Base-by-base conservation (phyloP, 2,888 invertebrate genomes). In the Himalopsyche japonica region DNA sequence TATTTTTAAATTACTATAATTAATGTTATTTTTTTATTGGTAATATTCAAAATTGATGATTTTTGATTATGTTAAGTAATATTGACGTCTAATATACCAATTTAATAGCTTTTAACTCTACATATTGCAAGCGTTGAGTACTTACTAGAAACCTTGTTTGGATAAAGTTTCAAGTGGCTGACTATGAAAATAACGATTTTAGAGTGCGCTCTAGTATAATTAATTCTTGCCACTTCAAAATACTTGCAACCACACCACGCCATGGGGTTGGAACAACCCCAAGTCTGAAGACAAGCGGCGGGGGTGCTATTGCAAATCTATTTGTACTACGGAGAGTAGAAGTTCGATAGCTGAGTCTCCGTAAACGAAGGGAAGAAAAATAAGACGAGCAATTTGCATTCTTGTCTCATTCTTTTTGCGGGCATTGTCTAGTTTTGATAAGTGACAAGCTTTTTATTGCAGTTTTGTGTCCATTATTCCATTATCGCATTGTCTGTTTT, bases 271-370 rank as follows among this genome's bases (percentile, higher is more conserved):
- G 24, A 32, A 43, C 80, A 20, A 32, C 64, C 80, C 80, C 37
- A 32, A n/a, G 32, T 27, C 48, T 32, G 27, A 48, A 49, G 24
- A 15, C n/a, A 30, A 30, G 32, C 70, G 27, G 15, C 27, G 24
- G 79, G 49, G 79, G 80, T 70, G 79, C 83, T 43, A 85, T 85
- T 85, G 80, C 83, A 83, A 81, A 83, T 85, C 85, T 85, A 85
- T 85, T 83, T 84, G 82, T 76, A 79, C 79, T 79, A 27, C 77
- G 6, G 10, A 57, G 49, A n/a, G 20, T 20, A 57, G 49, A n/a
- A 24, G 27, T 80, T 80, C 80, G 57, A 80, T 80, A 57, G 80
- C 49, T 49, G 30, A 49, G 49, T 80, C 48, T 80, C 32, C 80
- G 32, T 15, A 32, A 34, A 30, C 57, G 79, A 57, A 34, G 34